Evolutionary conservation across 2,113 vertebrate genomes (phyloP).

Genomic region (Dasyprocta punctata): DNA sequence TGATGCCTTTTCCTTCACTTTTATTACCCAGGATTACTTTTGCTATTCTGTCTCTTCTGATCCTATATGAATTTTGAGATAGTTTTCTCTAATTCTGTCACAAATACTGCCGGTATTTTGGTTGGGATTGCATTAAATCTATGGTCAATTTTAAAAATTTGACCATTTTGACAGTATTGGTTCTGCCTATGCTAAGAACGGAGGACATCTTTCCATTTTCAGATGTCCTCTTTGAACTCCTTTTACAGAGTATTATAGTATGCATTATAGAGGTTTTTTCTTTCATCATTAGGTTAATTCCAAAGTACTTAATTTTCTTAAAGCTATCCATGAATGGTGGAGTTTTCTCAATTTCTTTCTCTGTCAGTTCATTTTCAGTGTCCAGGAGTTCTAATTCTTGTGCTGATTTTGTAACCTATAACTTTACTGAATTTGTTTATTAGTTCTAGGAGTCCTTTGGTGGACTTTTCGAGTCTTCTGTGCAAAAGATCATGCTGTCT

Average conservation of each 20-base stretch:
- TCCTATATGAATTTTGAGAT: neutral
- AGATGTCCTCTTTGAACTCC: neutral
- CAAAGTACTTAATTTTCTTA: neutral
- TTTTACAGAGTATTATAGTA: neutral
- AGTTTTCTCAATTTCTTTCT: neutral
- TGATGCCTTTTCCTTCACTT: neutral
- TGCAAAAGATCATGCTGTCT: neutral
- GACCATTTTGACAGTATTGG: neutral
- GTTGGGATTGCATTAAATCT: neutral
- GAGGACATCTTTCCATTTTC: neutral
- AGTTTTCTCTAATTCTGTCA: neutral
- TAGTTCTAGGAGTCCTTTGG: neutral
- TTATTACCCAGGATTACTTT: neutral
- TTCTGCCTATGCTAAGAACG: neutral
- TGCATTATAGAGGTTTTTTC: neutral
- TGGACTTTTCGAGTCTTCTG: neutral
- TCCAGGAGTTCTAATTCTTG: neutral
- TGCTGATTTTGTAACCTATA: neutral
- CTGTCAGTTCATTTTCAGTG: neutral
- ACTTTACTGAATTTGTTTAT: neutral
- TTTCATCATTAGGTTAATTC: neutral
- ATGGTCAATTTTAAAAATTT: neutral
- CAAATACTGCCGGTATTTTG: neutral
- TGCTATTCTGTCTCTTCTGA: neutral
- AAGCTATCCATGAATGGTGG: neutral